Conservation (phyloP, 2,113 vertebrate species). For the Pseudopodoces humilis region DNA sequence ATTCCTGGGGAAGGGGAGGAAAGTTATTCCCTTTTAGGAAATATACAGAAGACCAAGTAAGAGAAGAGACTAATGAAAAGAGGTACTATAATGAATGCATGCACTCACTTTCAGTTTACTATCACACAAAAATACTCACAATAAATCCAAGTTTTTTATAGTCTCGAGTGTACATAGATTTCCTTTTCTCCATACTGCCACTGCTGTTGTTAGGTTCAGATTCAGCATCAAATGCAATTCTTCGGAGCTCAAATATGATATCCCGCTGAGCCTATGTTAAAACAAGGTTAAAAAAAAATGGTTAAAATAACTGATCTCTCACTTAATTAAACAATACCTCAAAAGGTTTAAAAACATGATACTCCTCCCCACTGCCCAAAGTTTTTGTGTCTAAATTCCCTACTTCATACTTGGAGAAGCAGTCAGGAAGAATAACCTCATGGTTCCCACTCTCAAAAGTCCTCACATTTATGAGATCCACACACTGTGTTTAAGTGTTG, state of each 20-base stretch:
- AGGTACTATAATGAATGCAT: neutral
- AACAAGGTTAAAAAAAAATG: neutral
- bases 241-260: constrained; percentile 97
- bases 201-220: constrained; percentile 90
- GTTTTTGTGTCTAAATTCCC: neutral
- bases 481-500: rapidly evolving
- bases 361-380: neutral
- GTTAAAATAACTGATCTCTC: neutral
- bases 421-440: neutral
- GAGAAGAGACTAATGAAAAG: neutral
- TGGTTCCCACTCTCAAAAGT: neutral
- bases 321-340: neutral
- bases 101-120: neutral
- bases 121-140: constrained; percentile 78
- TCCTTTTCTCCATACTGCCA: constrained; percentile 95
- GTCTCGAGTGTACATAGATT: constrained; percentile 99
- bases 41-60: neutral
- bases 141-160: constrained; percentile 99
- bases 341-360: neutral
- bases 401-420: neutral
- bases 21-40: neutral
- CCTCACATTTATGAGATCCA: neutral
- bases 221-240: constrained; percentile 95
- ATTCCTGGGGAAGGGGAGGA: neutral
- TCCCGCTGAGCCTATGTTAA: constrained; percentile 89